Conservation (phyloP, 2,888 invertebrate species). For the Micoletzkya japonica region DNA sequence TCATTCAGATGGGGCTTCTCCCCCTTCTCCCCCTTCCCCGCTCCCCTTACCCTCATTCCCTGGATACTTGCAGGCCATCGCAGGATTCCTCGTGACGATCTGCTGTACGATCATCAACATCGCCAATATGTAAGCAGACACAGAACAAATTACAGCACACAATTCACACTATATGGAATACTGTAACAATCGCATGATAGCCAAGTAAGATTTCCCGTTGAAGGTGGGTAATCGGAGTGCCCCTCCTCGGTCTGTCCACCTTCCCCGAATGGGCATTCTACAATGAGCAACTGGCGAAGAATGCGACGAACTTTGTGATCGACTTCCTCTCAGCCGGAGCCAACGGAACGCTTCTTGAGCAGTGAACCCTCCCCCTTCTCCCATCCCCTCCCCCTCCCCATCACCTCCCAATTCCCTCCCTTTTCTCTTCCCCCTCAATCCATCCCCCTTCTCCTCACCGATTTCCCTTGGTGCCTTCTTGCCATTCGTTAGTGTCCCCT, state of each 20-base stretch:
- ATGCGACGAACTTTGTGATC: slow-evolving; percentile 25
- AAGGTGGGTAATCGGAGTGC: slow-evolving; percentile 18
- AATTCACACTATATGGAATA: background rate
- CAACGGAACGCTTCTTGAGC: background rate
- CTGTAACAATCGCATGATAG: background rate
- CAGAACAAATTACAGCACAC: background rate
- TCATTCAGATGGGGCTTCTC: too few relatives aligned
- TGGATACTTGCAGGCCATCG: slow-evolving; percentile 35
- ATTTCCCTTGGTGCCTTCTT: background rate
- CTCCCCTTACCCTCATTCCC: too few relatives aligned
- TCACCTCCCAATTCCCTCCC: background rate
- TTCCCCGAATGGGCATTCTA: slow-evolving; percentile 48
- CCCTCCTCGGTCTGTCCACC: slow-evolving; percentile 37
- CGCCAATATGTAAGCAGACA: slow-evolving; percentile 33
- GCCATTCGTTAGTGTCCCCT: slow-evolving; percentile 12
- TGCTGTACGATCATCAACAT: slow-evolving; percentile 40
- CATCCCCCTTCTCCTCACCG: background rate
- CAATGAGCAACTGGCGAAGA: slow-evolving; percentile 29
- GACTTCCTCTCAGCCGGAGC: slow-evolving; percentile 9
- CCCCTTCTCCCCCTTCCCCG: too few relatives aligned
- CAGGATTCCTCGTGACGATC: slow-evolving; percentile 43
- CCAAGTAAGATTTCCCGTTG: background rate
- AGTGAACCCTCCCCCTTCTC: background rate
- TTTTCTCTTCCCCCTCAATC: background rate
- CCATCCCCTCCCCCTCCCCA: background rate